A percentile compares a stretch with the other conserved stretches of the same genome.
Evolutionary conservation across 2,113 vertebrate genomes (phyloP).

Genomic region (Gasterosteus nipponicus): DNA sequence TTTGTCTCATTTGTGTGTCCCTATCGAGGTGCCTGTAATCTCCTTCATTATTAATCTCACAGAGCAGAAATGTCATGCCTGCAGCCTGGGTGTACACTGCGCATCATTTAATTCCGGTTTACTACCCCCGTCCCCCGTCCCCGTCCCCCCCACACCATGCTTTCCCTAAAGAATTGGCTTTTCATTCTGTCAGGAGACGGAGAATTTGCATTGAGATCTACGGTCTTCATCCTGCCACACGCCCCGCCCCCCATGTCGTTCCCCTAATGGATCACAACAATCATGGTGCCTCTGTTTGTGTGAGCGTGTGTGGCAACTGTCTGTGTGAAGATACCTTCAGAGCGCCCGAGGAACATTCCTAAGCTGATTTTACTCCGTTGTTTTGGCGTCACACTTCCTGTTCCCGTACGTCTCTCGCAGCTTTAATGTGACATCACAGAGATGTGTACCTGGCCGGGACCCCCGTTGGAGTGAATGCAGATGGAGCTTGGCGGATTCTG

Average conservation of each 20-base stretch:
- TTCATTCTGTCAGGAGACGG: slow-evolving; percentile 60
- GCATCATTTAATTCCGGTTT: slow-evolving; percentile 78
- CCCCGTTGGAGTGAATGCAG: slow-evolving; percentile 55
- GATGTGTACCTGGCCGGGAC: slow-evolving; percentile 55
- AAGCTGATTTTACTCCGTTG: slow-evolving; percentile 67
- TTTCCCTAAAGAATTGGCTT: slow-evolving; percentile 66
- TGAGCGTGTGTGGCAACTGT: slow-evolving; percentile 43
- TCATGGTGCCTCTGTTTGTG: slow-evolving; percentile 41
- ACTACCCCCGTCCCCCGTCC: slow-evolving; percentile 59
- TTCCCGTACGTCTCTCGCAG: slow-evolving; percentile 43
- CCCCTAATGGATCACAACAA: slow-evolving; percentile 66
- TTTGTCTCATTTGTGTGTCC: slow-evolving; percentile 76
- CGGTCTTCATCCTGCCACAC: slow-evolving; percentile 52
- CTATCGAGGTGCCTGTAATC: slow-evolving; percentile 78
- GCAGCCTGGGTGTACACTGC: slow-evolving; percentile 50
- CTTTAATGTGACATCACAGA: slow-evolving; percentile 72
- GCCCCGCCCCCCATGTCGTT: slow-evolving; percentile 44
- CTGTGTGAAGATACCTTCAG: slow-evolving; percentile 54
- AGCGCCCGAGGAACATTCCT: slow-evolving; percentile 51
- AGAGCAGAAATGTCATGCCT: slow-evolving; percentile 77
- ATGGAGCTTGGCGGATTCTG: slow-evolving; percentile 35
- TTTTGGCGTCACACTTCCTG: slow-evolving; percentile 60
- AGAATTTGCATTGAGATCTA: slow-evolving; percentile 71
- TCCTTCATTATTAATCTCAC: slow-evolving; percentile 81
- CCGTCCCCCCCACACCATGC: slow-evolving; percentile 34